Percentiles rank a stretch among this genome's conserved stretches.
phyloP scores from a whole-genome alignment of 37 sponge, comb jelly and placozoan genomes.

The Aplysina aerophoba region DNA sequence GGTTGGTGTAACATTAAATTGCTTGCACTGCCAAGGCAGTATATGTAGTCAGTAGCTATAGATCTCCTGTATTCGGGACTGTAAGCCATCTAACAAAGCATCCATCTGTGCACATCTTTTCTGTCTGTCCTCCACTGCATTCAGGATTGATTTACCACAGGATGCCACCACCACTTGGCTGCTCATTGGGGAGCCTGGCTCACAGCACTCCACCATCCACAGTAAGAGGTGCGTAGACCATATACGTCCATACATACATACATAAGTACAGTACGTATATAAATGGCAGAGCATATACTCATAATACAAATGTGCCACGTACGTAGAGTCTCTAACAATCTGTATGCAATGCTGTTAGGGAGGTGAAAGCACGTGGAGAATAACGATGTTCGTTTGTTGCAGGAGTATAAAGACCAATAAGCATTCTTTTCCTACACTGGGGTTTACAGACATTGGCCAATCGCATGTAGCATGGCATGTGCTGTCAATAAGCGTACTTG shows the following conservation, averaged over 20 bases:
- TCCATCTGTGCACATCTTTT: background rate
- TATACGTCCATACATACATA: background rate
- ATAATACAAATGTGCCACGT: background rate
- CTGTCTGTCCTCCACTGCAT: background rate
- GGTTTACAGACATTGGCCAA: too few species aligned
- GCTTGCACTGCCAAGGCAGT: too few species aligned
- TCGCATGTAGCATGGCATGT: too few species aligned
- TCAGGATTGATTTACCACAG: constrained; percentile 46
- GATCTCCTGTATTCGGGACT: background rate
- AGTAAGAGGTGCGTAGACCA: constrained; percentile 66
- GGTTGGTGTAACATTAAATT: too few species aligned
- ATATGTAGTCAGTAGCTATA: background rate
- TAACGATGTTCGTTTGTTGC: too few species aligned
- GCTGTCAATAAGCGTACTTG: too few species aligned
- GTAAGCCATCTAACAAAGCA: background rate
- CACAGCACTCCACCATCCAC: constrained; percentile 71
- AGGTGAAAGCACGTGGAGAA: too few species aligned
- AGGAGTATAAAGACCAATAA: too few species aligned
- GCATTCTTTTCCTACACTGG: too few species aligned
- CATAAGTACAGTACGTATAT: too few species aligned
- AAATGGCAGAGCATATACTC: background rate
- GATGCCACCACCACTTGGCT: constrained; percentile 70
- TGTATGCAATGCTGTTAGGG: background rate
- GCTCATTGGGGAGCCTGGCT: constrained; percentile 82
- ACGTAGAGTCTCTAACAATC: too few species aligned